Conservation (phyloP, 2,113 vertebrate genomes). For the Hyla sarda region DNA sequence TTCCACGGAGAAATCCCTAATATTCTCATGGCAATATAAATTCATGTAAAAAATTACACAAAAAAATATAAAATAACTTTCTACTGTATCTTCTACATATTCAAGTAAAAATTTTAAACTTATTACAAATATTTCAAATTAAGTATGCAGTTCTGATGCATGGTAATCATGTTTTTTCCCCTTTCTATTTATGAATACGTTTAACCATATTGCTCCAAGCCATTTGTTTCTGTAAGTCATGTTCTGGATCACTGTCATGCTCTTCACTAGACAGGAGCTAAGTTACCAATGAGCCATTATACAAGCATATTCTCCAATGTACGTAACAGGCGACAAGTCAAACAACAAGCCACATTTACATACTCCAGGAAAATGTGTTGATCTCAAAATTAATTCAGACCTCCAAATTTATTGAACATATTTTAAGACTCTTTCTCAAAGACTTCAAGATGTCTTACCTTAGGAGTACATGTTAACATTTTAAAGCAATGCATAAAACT, state of each 20-base stretch:
- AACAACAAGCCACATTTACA: slow-evolving; percentile 27
- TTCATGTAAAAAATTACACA: too few relatives aligned
- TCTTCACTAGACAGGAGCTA: neutral
- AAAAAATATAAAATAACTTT: too few relatives aligned
- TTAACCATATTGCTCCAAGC: neutral
- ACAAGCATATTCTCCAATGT: too few relatives aligned
- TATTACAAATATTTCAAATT: neutral
- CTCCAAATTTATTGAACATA: neutral
- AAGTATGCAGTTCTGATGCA: neutral
- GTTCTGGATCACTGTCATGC: neutral
- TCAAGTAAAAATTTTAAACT: neutral
- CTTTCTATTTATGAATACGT: neutral
- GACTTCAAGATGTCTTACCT: neutral
- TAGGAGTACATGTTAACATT: neutral
- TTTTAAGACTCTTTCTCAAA: neutral
- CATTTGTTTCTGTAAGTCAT: neutral
- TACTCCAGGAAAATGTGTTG: neutral
- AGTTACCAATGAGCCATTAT: too few relatives aligned
- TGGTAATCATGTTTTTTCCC: neutral
- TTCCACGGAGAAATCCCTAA: too few relatives aligned
- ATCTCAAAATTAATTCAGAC: neutral
- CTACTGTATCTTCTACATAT: too few relatives aligned
- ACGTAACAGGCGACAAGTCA: neutral
- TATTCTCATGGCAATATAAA: too few relatives aligned
- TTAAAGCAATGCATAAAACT: neutral